Conservation (phyloP, 2,797 vertebrate species). For the Propithecus deckenii region DNA sequence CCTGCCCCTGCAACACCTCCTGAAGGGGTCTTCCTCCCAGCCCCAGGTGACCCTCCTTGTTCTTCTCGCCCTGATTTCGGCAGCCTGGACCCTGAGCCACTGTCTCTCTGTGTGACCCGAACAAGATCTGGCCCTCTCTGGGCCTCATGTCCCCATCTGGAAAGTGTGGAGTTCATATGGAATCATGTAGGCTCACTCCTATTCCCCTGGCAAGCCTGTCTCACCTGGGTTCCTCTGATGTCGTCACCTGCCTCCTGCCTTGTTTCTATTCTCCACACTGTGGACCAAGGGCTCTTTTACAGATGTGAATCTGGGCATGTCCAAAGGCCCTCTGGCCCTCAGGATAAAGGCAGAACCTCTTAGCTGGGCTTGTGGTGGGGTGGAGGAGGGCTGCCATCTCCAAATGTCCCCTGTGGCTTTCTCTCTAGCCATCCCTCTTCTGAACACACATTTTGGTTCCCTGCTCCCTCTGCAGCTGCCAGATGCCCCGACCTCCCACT, state of each 20-base stretch:
- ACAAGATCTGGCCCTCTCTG: not conserved
- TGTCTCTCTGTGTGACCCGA: not conserved
- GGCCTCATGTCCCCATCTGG: not conserved
- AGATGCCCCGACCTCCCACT: not conserved
- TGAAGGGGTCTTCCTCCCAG: not conserved
- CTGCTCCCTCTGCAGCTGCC: not conserved
- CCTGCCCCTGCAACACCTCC: not conserved
- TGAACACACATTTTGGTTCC: not conserved
- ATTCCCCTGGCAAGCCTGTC: not conserved
- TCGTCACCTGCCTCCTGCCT: not conserved
- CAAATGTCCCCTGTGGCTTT: not conserved
- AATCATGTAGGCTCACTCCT: not conserved
- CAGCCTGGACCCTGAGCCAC: not conserved
- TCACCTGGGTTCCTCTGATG: not conserved
- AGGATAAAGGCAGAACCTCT: not conserved
- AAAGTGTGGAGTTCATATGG: not conserved
- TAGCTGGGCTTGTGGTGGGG: not conserved
- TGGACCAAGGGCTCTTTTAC: not conserved
- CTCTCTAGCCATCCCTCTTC: not conserved
- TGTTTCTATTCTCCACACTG: not conserved
- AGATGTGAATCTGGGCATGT: not conserved
- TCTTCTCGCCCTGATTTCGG: not conserved
- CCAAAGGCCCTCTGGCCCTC: not conserved
- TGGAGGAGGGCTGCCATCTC: accelerated
- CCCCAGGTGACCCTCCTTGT: not conserved